Evolutionary conservation across 2,888 invertebrate genomes (phyloP).

Genomic region (Andrena haemorrhoa): DNA sequence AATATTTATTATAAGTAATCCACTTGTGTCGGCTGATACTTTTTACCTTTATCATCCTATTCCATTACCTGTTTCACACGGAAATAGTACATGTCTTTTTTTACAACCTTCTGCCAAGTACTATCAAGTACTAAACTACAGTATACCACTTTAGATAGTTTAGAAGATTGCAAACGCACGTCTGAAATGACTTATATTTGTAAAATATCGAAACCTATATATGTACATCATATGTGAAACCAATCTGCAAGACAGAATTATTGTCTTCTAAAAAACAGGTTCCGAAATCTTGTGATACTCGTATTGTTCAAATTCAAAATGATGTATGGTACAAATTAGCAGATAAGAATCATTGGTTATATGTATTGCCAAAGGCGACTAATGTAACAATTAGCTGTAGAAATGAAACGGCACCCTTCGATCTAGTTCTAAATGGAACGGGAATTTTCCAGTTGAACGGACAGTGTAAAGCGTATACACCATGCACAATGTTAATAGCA

Average conservation of each 20-base stretch:
- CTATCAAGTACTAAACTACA: slow-evolving; percentile 10
- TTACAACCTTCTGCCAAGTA: slow-evolving; percentile 9
- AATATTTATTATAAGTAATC: no score
- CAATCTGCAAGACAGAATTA: slow-evolving; percentile 38
- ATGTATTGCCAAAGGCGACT: neutral
- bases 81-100: neutral
- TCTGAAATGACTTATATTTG: slow-evolving; percentile 20
- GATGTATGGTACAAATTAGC: slow-evolving; percentile 27
- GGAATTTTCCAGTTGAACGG: no score
- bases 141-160: slow-evolving; percentile 9
- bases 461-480: no score
- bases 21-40: neutral
- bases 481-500: no score
- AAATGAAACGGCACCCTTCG: no score
- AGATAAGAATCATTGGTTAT: neutral
- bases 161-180: slow-evolving; percentile 15
- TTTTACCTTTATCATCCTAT: neutral
- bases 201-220: slow-evolving; percentile 35
- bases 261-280: slow-evolving; percentile 15
- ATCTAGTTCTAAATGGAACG: no score
- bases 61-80: neutral
- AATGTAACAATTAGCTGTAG: no score
- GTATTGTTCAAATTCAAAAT: slow-evolving; percentile 1
- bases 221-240: slow-evolving; percentile 21
- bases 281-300: slow-evolving; percentile 31